Base-by-base conservation (phyloP, 2,888 invertebrate species). In the Plebejus argus region DNA sequence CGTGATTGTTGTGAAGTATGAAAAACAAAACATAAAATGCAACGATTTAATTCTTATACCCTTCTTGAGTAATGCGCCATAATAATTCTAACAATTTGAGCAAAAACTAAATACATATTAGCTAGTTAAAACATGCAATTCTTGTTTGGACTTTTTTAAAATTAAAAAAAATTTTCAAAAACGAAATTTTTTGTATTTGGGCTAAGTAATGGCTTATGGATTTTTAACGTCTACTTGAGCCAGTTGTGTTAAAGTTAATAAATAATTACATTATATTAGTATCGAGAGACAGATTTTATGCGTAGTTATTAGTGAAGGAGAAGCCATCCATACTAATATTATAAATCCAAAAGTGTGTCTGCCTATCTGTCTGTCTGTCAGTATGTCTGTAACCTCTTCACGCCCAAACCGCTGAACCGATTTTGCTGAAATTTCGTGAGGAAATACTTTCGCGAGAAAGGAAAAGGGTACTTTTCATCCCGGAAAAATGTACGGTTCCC, bases 1-100 rank as follows among this genome's bases (percentile, higher is more conserved):
- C 66, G 15, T 66, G 66, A 33, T 66, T 33, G 20, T 28, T 66
- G 15, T 66, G 12, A 33, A 66, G 15, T 28, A 1, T 66, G 6
- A 18, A 66, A 33, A 28, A 66, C 28, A 66, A 66, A 66, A 66
- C 28, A 28, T 61, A 61, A 33, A 66, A 28, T 66, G 66, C 66
- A 66, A 66, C 23, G 61, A 66, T 33, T 23, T 28, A 15, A 66
- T 33, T 66, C 66, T 66, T 5, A 28, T 33, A 20, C 28, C 28
- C 28, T 23, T 23, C 23, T 61, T 6, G 61, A 12, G 20, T 12
- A 12, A 33, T 33, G 66, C 28, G 28, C 28, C 15, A 58, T n/a
- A 20, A 58, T 20, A 58, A 58, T 58, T 20, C 58, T 20, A 58
- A 58, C 61, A 23, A 61, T 61, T 61, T 61, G 23, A 61, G 8